Percentiles rank a stretch among this genome's conserved stretches.
Evolutionary conservation across 2,797 vertebrate species (phyloP).

Genomic region (Macropus fuliginosus): DNA sequence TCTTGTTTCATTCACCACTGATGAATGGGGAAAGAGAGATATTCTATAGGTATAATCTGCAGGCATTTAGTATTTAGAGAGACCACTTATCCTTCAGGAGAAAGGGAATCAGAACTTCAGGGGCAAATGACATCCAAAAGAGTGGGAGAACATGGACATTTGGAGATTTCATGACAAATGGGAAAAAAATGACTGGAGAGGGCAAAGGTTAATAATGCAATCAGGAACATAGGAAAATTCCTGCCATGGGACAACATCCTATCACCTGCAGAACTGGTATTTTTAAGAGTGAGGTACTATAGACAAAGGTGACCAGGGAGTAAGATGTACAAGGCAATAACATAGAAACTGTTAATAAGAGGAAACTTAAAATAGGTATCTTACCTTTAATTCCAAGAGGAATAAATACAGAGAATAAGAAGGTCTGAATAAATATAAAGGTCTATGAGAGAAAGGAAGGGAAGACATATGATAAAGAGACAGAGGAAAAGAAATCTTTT

Average conservation of each 20-base stretch:
- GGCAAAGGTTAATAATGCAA: background rate
- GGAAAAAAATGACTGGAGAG: background rate
- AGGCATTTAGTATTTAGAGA: background rate
- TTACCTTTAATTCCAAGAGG: background rate
- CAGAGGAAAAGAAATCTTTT: background rate
- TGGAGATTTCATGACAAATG: background rate
- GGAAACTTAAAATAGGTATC: background rate
- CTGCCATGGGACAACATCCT: background rate
- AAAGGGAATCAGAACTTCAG: background rate
- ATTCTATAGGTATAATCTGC: too few relatives aligned
- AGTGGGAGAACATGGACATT: background rate
- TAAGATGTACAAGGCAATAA: background rate
- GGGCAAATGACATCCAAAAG: background rate
- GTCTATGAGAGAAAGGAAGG: background rate
- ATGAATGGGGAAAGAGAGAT: background rate
- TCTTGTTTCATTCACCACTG: background rate
- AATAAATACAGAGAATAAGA: background rate
- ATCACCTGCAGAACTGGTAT: background rate
- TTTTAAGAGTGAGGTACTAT: background rate
- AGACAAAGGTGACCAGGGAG: background rate
- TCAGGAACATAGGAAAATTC: background rate
- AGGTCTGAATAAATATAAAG: background rate
- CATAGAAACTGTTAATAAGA: background rate
- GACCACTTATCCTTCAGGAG: background rate
- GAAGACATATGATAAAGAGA: too few relatives aligned